Evolutionary conservation across 1,140 invertebrate genomes (phyloP).

Genomic region (Venustaconcha ellipsiformis): DNA sequence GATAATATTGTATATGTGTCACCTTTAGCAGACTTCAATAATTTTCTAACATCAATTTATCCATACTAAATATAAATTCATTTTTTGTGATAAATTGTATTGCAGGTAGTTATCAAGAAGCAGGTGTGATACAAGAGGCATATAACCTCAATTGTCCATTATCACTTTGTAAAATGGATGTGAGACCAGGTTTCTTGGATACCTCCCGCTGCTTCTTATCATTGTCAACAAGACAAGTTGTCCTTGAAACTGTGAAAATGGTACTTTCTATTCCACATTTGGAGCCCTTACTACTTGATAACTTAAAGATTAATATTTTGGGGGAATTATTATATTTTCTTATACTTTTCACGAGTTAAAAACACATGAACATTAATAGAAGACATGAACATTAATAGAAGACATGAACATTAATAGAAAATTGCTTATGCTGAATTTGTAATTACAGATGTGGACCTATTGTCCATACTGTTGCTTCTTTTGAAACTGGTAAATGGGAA

Average conservation of each 20-base stretch:
- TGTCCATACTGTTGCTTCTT: too few species aligned
- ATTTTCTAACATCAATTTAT: not conserved
- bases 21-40: not conserved
- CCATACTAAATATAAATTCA: not conserved
- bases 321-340: not conserved
- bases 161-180: slow-evolving; percentile 12
- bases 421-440: not conserved
- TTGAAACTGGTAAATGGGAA: too few species aligned
- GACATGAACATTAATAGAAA: not conserved
- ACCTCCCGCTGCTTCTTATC: slow-evolving; percentile 43
- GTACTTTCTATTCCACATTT: slow-evolving; percentile 31
- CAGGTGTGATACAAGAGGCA: slow-evolving; percentile 67
- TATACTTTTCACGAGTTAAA: not conserved
- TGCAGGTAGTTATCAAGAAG: slow-evolving; percentile 66
- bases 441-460: too few species aligned
- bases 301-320: not conserved
- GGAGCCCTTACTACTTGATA: not conserved
- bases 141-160: slow-evolving; percentile 66
- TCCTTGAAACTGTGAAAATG: slow-evolving; percentile 68
- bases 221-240: slow-evolving; percentile 52
- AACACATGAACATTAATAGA: not conserved
- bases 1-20: not conserved
- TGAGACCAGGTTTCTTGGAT: not conserved
- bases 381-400: too few species aligned
- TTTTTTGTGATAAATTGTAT: slow-evolving; percentile 7